Base-by-base conservation (phyloP, 2,888 invertebrate species). In the Lycia hirtaria region DNA sequence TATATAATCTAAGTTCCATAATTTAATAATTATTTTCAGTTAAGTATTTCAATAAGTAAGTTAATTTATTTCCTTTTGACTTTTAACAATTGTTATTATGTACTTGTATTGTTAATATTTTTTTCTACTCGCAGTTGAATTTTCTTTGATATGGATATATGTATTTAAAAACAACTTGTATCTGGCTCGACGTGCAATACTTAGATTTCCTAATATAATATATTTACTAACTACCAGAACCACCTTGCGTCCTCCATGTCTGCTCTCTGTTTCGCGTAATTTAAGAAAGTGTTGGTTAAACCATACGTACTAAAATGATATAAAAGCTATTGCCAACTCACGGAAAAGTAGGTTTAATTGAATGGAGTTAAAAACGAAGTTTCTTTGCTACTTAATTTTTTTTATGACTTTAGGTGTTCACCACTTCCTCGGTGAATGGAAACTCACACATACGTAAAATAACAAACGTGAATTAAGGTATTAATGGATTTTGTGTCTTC, bases 401-500 rank as follows among this genome's bases (percentile, higher is more conserved):
- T 32, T 62, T 67, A 52, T 47, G 61, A 24, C 51, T 12, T 37
- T 63, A 62, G 60, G 67, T 61, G 67, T 63, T 67, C 65, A 61
- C 58, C 56, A 48, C 33, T 49, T 54, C 38, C 44, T 65, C 60
- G 68, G 81, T 75, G 83, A 83, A 83, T 83, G 83, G 83, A 68
- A 64, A 78, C 77, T 57, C 75, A 76, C 78, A 81, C 79, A 71
- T 62, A 56, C 62, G 47, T 30, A 64, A n/a, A n/a, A 41, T 55
- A 44, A 4, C 59, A 63, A 62, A 56, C 62, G 61, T 61, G 41
- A 51, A 24, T 24, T 26, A 38, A 45, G 35, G 24, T 12, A 5
- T 1, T 49, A 55, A 19, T 28, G 32, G 3, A 72, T 58, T 52
- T 40, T 64, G 19, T 20, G 62, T 65, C 63, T 49, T 68, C 64